Conservation (phyloP, 2,113 vertebrate species). For the Peromyscus polionotus region DNA sequence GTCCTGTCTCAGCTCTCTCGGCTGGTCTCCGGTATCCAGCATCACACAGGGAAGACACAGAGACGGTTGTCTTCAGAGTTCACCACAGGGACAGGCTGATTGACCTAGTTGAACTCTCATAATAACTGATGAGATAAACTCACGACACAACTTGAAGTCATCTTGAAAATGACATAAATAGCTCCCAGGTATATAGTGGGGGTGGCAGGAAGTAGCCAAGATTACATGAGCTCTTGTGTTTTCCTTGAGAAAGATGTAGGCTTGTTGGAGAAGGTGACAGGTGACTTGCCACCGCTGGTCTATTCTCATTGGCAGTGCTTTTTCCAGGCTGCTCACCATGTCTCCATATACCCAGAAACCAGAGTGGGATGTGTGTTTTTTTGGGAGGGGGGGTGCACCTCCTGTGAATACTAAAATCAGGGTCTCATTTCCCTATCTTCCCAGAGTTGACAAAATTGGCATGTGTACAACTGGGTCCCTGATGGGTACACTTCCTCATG, state of each 20-base stretch:
- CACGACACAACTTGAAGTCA: background rate
- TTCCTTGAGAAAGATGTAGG: background rate
- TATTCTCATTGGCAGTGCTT: background rate
- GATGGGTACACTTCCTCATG: background rate
- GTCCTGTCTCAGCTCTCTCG: rapidly evolving
- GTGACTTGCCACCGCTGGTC: background rate
- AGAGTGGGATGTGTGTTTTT: background rate
- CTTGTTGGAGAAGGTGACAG: background rate
- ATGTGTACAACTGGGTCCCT: background rate
- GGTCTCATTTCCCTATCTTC: background rate
- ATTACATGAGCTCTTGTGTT: background rate
- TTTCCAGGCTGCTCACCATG: background rate
- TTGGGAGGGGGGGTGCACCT: background rate
- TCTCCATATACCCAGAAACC: background rate
- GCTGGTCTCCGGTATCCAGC: background rate
- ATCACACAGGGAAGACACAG: background rate
- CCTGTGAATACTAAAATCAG: background rate
- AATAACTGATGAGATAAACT: background rate
- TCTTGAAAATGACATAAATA: background rate
- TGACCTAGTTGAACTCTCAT: background rate
- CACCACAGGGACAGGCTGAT: background rate
- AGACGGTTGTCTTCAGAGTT: background rate
- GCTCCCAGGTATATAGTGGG: background rate
- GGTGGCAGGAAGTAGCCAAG: background rate
- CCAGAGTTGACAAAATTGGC: background rate